A percentile compares a stretch with the other conserved stretches of the same genome.
phyloP scores from a whole-genome alignment of 2,113 vertebrate genomes.

The Gambusia holbrooki region DNA sequence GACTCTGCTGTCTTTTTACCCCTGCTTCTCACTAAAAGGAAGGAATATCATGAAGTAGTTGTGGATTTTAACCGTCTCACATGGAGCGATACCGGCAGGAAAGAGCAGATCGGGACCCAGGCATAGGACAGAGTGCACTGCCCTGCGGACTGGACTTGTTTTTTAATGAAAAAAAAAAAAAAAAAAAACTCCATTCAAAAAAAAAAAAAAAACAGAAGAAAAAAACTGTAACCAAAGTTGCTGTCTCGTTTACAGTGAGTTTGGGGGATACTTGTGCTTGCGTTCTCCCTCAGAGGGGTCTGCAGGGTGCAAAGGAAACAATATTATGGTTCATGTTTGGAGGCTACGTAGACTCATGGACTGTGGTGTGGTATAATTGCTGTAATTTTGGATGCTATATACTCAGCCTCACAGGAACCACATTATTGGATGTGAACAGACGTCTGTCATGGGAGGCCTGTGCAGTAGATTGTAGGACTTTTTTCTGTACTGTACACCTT shows the following conservation, averaged over 20 bases:
- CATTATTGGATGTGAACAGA: conserved; percentile 91
- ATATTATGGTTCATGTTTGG: conserved; percentile 75
- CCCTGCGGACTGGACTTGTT: conserved; percentile 85
- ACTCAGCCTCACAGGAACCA: conserved; percentile 91
- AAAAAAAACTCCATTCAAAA: conserved; percentile 67
- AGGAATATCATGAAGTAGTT: conserved; percentile 82
- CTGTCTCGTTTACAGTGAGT: conserved; percentile 99
- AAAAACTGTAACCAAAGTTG: conserved; percentile 96
- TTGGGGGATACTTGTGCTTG: conserved; percentile 87
- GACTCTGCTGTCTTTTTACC: conserved; percentile 93
- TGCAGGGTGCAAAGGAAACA: conserved; percentile 48
- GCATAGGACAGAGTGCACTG: conserved; percentile 88
- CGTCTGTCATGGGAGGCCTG: conserved; percentile 90
- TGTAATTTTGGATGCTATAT: conserved; percentile 85
- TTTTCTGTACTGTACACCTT: conserved; percentile 97
- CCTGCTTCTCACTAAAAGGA: conserved; percentile 90
- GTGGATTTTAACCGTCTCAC: conserved; percentile 69
- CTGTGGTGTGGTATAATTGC: conserved; percentile 89
- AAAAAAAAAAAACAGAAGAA: conserved; percentile 31
- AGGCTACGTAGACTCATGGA: conserved; percentile 85
- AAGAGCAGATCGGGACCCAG: conserved; percentile 77
- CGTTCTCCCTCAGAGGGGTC: conserved; percentile 72
- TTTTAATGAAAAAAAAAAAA: conserved; percentile 74
- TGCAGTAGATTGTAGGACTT: conserved; percentile 98
- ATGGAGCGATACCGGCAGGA: conserved; percentile 59